These are phyloP conservation scores for Psettodes erumei DNA, from an alignment of 2,113 vertebrate genomes.

Conservation along the genomic window DNA sequence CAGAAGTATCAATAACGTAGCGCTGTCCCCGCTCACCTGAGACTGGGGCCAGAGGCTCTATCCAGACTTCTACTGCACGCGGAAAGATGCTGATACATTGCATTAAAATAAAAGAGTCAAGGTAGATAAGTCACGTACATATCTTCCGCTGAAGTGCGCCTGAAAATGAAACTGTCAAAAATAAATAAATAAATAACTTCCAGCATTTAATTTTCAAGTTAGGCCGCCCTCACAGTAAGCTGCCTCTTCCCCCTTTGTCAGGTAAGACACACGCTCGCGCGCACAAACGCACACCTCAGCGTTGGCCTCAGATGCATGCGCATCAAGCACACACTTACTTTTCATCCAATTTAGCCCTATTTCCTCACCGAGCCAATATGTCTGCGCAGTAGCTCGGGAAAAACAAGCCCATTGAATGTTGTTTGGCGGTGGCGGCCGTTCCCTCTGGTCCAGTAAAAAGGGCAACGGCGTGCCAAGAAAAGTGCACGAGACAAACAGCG, in stretches of 20 bases:
- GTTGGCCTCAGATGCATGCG: background rate
- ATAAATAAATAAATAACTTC: background rate
- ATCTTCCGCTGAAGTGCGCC: background rate
- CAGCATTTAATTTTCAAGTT: conserved; percentile 19
- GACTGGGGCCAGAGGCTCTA: background rate
- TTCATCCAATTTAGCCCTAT: conserved; percentile 36
- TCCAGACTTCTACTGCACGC: background rate
- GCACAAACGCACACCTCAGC: background rate
- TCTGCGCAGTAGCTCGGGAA: conserved; percentile 4
- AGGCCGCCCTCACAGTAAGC: conserved; percentile 1
- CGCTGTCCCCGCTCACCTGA: background rate
- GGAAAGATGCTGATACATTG: conserved; percentile 1
- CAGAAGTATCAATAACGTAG: background rate
- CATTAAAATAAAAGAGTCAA: conserved; percentile 1
- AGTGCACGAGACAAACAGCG: conserved; percentile 48
- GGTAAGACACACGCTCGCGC: background rate
- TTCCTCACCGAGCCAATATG: conserved; percentile 29
- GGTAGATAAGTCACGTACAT: conserved; percentile 15
- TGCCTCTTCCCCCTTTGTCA: conserved; percentile 10
- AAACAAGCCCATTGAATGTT: conserved; percentile 39
- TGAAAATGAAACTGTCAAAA: conserved; percentile 32
- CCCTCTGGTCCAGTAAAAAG: conserved; percentile 47
- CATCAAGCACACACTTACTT: background rate
- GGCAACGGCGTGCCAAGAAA: conserved; percentile 45
- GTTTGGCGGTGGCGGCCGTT: conserved; percentile 11